phyloP scores from a whole-genome alignment of 2,113 vertebrate genomes.

The Ammodytes dubius region DNA sequence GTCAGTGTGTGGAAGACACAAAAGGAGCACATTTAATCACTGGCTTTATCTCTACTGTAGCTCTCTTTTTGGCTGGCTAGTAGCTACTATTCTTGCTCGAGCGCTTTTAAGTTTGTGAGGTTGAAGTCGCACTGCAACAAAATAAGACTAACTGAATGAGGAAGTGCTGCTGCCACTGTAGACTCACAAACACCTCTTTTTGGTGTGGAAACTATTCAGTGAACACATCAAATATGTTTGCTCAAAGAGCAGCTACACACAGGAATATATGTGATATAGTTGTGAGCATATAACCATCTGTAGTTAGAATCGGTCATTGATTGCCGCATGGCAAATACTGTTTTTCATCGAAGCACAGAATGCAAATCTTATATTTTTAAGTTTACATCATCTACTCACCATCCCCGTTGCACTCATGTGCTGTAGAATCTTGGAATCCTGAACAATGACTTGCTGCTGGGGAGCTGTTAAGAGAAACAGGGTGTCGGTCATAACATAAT shows the following conservation, averaged over 20 bases:
- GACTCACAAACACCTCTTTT: neutral
- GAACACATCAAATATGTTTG: neutral
- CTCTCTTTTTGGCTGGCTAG: neutral
- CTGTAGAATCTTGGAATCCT: conserved; percentile 94
- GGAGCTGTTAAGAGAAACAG: conserved; percentile 82
- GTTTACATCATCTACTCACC: conserved; percentile 83
- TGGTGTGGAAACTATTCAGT: neutral
- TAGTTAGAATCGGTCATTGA: neutral
- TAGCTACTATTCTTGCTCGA: neutral
- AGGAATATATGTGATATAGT: neutral
- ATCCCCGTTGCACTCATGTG: conserved; percentile 96
- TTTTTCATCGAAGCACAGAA: neutral
- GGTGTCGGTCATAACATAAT: neutral
- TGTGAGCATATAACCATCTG: neutral
- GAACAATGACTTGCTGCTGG: conserved; percentile 97
- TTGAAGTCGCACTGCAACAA: neutral
- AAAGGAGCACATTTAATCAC: neutral
- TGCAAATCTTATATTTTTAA: neutral
- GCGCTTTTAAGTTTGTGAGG: neutral
- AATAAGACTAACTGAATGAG: neutral
- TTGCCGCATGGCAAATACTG: neutral
- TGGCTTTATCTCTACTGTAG: conserved; percentile 4
- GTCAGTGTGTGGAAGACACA: neutral
- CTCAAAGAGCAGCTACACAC: neutral
- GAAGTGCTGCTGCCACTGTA: neutral